phyloP scores from a whole-genome alignment of 2,888 invertebrate species.

The Stenodema calcarata region DNA sequence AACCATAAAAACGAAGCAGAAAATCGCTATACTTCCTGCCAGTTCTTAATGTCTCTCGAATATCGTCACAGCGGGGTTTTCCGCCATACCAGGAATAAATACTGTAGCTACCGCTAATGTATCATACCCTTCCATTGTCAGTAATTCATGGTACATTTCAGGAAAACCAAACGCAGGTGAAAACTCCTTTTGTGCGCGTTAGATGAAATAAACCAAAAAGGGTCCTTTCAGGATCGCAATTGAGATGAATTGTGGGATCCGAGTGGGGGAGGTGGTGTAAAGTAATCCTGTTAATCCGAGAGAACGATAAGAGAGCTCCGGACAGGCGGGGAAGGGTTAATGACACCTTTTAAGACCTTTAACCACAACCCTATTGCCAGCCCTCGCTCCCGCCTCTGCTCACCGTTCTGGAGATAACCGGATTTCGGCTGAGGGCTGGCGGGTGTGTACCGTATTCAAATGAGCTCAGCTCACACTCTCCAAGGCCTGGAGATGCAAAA shows the following conservation, averaged over 20 bases:
- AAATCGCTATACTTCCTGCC: too few relatives aligned
- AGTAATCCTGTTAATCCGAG: slow-evolving; percentile 20
- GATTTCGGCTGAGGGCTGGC: neutral
- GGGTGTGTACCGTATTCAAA: slow-evolving; percentile 12
- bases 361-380: slow-evolving; percentile 29
- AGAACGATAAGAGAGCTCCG: neutral
- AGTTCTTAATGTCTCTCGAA: neutral
- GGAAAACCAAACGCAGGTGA: neutral
- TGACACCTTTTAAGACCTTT: slow-evolving; percentile 26
- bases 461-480: neutral
- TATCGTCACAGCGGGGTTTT: neutral
- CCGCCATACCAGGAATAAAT: neutral
- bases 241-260: neutral
- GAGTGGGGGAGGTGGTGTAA: neutral
- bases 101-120: neutral
- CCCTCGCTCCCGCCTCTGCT: neutral
- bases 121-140: neutral
- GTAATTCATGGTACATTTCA: neutral
- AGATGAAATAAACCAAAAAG: neutral
- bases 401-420: slow-evolving; percentile 10
- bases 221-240: neutral
- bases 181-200: neutral
- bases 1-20: too few relatives aligned
- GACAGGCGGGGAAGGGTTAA: slow-evolving; percentile 1
- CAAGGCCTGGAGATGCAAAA: neutral